phyloP scores from a whole-genome alignment of 2,113 vertebrate genomes.

The Fulica atra region DNA sequence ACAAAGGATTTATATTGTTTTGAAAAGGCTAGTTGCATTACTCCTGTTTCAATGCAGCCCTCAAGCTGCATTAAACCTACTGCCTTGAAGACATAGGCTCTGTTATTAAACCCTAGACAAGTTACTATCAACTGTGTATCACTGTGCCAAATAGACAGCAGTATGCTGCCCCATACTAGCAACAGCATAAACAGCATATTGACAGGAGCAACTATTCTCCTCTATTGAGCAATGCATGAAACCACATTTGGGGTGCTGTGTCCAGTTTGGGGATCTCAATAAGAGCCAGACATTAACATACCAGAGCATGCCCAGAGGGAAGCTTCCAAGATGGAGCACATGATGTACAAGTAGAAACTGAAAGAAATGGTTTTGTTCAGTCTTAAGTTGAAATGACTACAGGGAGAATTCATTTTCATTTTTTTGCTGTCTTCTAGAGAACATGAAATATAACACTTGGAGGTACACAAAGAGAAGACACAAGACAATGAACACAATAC shows the following conservation, averaged over 20 bases:
- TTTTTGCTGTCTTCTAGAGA: not conserved
- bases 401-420: not conserved
- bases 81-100: not conserved
- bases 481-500: not conserved
- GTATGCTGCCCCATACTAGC: not conserved
- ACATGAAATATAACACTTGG: not conserved
- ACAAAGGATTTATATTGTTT: not conserved
- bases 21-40: not conserved
- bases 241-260: not conserved
- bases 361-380: not conserved
- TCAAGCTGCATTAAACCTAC: not conserved
- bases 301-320: not conserved
- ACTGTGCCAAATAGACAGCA: not conserved
- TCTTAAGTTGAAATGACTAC: not conserved
- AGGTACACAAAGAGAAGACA: not conserved
- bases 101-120: not conserved
- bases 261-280: not conserved
- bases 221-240: not conserved
- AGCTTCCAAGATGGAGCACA: not conserved
- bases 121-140: accelerated
- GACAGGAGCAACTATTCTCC: accelerated
- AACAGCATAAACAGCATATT: not conserved
- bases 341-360: not conserved
- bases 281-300: not conserved
- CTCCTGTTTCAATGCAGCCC: not conserved